Conservation (phyloP, 2,888 invertebrate species). For the Calameuta filiformis region DNA sequence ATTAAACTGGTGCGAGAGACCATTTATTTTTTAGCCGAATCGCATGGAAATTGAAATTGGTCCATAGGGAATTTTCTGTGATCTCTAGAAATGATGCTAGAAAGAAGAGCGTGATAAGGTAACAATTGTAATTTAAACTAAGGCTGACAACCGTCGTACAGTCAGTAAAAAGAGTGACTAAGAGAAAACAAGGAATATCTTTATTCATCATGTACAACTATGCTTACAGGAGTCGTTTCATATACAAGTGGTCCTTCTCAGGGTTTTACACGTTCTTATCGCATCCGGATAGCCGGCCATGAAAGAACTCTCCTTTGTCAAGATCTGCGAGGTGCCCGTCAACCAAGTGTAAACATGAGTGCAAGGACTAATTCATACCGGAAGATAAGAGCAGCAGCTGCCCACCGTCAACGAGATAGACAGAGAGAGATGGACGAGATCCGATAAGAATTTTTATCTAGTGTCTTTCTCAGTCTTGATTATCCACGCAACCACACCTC, state of each 20-base stretch:
- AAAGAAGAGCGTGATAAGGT: neutral
- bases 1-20: neutral
- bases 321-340: neutral
- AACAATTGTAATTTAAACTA: neutral
- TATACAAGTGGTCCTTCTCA: neutral
- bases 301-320: neutral
- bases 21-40: neutral
- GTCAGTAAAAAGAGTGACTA: neutral
- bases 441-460: neutral
- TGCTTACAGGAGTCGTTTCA: neutral
- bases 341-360: neutral
- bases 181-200: neutral
- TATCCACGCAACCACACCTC: neutral
- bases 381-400: neutral
- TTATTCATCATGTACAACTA: neutral
- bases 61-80: no score
- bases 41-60: neutral
- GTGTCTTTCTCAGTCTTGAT: neutral
- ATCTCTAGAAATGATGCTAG: neutral
- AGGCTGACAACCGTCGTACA: neutral
- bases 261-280: neutral
- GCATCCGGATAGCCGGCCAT: neutral
- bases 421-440: neutral
- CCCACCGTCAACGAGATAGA: neutral
- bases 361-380: neutral